phyloP scores from a whole-genome alignment of 2,888 invertebrate species.

The Mythimna ferrago region DNA sequence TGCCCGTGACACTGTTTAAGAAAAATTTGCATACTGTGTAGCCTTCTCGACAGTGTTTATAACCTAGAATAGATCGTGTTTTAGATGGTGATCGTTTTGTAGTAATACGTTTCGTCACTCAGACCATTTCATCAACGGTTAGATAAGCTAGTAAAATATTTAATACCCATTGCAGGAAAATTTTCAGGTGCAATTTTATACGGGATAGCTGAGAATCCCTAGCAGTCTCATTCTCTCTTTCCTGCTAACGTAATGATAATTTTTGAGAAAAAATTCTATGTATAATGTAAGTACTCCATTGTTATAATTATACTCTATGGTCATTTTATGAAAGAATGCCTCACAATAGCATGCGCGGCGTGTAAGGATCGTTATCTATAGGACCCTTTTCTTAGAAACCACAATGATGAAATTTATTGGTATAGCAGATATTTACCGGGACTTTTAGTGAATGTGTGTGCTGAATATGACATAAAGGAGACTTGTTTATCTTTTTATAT shows the following conservation, averaged over 20 bases:
- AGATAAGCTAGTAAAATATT: background rate
- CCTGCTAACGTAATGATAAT: too few relatives aligned
- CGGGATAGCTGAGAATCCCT: too few relatives aligned
- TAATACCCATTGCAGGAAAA: background rate
- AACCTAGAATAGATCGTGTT: too few relatives aligned
- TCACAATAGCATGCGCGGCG: conserved; percentile 41
- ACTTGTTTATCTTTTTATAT: background rate
- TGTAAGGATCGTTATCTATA: conserved; percentile 48
- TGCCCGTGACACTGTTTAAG: too few relatives aligned
- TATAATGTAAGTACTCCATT: conserved; percentile 7
- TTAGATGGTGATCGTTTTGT: too few relatives aligned
- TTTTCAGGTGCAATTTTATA: background rate
- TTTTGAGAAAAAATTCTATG: background rate
- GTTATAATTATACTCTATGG: background rate
- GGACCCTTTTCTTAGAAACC: conserved; percentile 41
- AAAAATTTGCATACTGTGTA: too few relatives aligned
- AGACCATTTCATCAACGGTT: background rate
- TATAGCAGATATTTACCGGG: conserved; percentile 38
- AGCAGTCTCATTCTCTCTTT: too few relatives aligned
- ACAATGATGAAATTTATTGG: conserved; percentile 52
- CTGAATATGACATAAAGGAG: conserved; percentile 17
- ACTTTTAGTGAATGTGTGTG: conserved; percentile 38
- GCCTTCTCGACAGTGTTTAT: too few relatives aligned
- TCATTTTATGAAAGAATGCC: conserved; percentile 44
- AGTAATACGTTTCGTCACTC: background rate